Evolutionary conservation across 2,113 vertebrate species (phyloP), one percentile per base, ranked within the genome.

Genomic region (Excalfactoria chinensis): DNA sequence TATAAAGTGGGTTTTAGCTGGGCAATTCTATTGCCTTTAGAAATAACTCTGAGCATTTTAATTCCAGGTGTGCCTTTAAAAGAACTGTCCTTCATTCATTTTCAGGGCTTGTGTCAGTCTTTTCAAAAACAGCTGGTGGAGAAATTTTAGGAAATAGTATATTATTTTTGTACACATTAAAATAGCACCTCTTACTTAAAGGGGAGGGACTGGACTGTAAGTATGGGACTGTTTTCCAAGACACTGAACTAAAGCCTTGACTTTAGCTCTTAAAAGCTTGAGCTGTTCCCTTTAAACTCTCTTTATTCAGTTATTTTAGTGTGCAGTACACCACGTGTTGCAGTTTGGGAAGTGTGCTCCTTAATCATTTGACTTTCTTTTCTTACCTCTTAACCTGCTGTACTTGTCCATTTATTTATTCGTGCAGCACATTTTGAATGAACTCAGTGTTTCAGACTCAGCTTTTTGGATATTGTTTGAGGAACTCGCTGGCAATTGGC

Each of bases 401-500:
- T 64, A 34, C 8, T 32, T 51, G 34, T 48, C 56, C 40, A 7
- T 90, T 46, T 35, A 59, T 79, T 85, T 93, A 43, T 62, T 76
- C 34, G 32, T 67, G 28, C 23, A 44, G 34, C 35, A 25, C 0
- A 1, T 56, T 73, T 73, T 73, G 53, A 89, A 46, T 80, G 7
- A 84, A 56, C 44, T 43, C 67, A 18, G 26, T 62, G 43, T 56
- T 69, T 44, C 34, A 67, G 32, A 32, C 32, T 69, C 34, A 44
- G n/a, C 41, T 92, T 74, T 86, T 93, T 70, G 80, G 69, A 84
- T 92, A 53, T 86, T 84, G 69, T 86, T 6, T 62, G 76, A 70
- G 77, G 64, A 92, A 64, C 64, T 62, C 18, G 4, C 72, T 88
- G 76, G 68, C 80, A 83, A 51, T 62, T 69, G 66, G 55, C 66